Evolutionary conservation across 2,113 vertebrate genomes (phyloP), one percentile per base, ranked within the genome.

Genomic region (Lichenostomus cassidix): DNA sequence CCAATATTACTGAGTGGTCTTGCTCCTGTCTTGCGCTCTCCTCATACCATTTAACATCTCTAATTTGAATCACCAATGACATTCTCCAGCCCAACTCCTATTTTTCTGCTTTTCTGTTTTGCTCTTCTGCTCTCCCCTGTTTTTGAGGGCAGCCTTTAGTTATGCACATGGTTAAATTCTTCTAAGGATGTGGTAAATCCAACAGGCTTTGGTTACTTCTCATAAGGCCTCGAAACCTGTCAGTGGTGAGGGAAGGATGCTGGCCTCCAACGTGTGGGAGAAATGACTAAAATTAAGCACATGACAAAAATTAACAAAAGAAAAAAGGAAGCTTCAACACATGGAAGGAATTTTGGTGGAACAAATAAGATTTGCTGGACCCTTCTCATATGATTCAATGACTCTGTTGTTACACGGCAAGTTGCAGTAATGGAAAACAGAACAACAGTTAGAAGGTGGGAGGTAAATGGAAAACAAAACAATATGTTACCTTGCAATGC

Each of bases 321-420:
- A 96, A 95, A 97, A 96, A 96, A 97, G 95, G 93, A 94, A 97
- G 91, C 89, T 95, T 89, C 84, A 42, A 98, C 97, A 98, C 96
- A 98, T 98, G 97, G 97, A 98, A 98, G 95, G 93, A 97, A 97
- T 98, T 97, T 97, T 96, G 94, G 92, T 97, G 94, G 84, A 97
- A 97, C 97, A 98, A 98, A 97, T 98, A 97, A 97, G 97, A 96
- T 96, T 89, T 97, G 96, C 96, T 96, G 93, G 92, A 94, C 97
- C 94, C 92, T 96, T 97, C 96, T 97, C 97, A 95, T 97, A 97
- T 98, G 98, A 98, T 98, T 98, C 97, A 98, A 96, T 8, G 33
- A 94, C 95, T 96, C 96, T 98, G 97, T 96, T 97, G 93, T 94
- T 97, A 92, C 75, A 42, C 83, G 96, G 93, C 71, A 97, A 96